These are phyloP conservation scores for Maconellicoccus hirsutus DNA, from an alignment of 1,140 invertebrate genomes.

Conservation along the genomic window DNA sequence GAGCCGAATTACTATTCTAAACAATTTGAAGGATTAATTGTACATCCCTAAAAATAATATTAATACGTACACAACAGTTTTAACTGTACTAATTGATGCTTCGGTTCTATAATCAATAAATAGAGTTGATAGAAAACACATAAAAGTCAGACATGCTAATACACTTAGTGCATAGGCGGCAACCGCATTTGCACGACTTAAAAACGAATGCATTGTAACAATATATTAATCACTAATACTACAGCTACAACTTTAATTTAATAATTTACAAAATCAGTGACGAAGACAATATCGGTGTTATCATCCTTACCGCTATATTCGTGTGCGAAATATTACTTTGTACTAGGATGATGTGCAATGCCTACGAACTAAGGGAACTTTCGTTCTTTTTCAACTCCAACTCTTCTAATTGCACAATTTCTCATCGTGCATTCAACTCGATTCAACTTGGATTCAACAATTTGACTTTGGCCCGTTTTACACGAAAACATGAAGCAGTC, in stretches of 20 bases:
- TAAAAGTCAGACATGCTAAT: constrained; percentile 84
- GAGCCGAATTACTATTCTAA: too few relatives aligned
- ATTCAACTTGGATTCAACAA: too few relatives aligned
- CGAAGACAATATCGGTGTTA: background rate
- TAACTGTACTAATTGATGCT: constrained; percentile 75
- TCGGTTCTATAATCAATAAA: constrained; percentile 79
- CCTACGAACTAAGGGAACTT: too few relatives aligned
- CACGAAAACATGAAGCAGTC: too few relatives aligned
- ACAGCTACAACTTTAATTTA: background rate
- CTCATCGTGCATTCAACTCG: too few relatives aligned
- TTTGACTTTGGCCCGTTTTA: too few relatives aligned
- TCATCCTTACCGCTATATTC: too few relatives aligned
- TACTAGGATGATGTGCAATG: too few relatives aligned
- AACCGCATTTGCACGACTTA: constrained; percentile 86
- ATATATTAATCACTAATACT: background rate
- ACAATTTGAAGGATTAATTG: too few relatives aligned
- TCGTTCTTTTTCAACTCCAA: too few relatives aligned
- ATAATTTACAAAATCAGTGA: background rate
- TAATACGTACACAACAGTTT: constrained; percentile 85
- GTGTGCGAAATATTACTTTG: too few relatives aligned
- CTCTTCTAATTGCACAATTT: too few relatives aligned
- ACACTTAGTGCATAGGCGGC: constrained; percentile 94
- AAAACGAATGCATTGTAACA: constrained; percentile 72
- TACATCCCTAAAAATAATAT: background rate
- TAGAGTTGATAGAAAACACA: constrained; percentile 91